Conservation (phyloP, 2,113 vertebrate species). For the Xiphorhynchus elegans region DNA sequence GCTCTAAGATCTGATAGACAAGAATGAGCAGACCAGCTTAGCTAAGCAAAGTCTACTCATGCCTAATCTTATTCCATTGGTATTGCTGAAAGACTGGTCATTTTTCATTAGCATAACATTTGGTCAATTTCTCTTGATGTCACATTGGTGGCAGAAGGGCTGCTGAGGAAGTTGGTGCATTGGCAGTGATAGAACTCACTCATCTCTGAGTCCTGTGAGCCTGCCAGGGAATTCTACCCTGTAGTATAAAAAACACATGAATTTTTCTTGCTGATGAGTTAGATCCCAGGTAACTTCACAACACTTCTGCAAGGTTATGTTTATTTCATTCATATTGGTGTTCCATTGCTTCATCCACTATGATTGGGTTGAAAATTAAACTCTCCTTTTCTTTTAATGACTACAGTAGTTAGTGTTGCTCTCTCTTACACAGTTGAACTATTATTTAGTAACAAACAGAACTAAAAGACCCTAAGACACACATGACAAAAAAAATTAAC, state of each 20-base stretch:
- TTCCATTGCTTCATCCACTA: not conserved
- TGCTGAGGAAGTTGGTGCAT: not conserved
- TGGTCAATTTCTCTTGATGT: not conserved
- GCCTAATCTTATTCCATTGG: fast-evolving
- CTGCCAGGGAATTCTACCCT: not conserved
- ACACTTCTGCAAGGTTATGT: not conserved
- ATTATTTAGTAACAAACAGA: conserved; percentile 40
- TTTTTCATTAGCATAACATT: not conserved
- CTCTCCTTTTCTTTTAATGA: conserved; percentile 47
- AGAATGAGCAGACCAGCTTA: not conserved
- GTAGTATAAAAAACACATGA: not conserved
- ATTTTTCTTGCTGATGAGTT: not conserved
- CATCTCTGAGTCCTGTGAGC: not conserved
- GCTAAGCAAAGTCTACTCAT: not conserved
- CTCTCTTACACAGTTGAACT: not conserved
- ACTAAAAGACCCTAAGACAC: conserved; percentile 17
- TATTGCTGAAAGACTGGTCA: not conserved
- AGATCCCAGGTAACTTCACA: not conserved
- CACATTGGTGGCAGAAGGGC: not conserved
- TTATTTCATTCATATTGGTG: conserved; percentile 59
- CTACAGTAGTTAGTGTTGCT: not conserved
- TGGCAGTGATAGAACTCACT: not conserved
- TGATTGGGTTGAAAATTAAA: conserved; percentile 28
- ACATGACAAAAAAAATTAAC: not conserved
- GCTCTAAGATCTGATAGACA: not conserved